Evolutionary conservation across 2,888 invertebrate genomes (phyloP).

Genomic region (Eristalis intricaria): DNA sequence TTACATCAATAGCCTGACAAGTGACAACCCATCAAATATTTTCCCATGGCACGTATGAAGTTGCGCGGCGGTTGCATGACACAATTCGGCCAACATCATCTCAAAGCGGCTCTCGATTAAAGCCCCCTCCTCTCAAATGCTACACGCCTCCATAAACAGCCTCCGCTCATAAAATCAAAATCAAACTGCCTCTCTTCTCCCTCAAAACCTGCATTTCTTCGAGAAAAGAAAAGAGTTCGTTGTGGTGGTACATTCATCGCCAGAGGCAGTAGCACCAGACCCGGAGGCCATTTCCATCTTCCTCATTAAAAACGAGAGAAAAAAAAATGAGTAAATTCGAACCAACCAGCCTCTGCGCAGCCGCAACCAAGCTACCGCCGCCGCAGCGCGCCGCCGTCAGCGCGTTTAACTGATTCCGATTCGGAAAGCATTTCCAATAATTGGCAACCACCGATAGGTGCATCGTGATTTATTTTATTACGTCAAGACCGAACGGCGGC

Average conservation of each 20-base stretch:
- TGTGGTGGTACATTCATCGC: not conserved
- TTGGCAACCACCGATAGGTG: slow-evolving; percentile 69
- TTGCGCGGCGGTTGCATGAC: not conserved
- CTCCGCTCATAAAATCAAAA: slow-evolving; percentile 35
- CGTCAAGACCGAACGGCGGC: slow-evolving; percentile 38
- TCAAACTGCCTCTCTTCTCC: slow-evolving; percentile 15
- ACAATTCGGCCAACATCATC: not conserved
- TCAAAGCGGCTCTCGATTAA: not conserved
- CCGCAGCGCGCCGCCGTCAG: slow-evolving; percentile 7
- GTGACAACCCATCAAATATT: not conserved
- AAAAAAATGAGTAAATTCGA: not conserved
- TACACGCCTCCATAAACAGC: slow-evolving; percentile 30
- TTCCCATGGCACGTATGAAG: not conserved
- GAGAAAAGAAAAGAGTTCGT: slow-evolving; percentile 5
- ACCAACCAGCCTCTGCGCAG: slow-evolving; percentile 18
- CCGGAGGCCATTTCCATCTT: slow-evolving; percentile 39
- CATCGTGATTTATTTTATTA: slow-evolving; percentile 72
- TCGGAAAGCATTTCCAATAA: slow-evolving; percentile 71
- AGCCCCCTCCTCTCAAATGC: not conserved
- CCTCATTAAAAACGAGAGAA: slow-evolving; percentile 45
- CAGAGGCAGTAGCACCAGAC: not conserved
- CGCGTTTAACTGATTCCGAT: slow-evolving; percentile 63
- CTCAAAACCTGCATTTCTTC: slow-evolving; percentile 37
- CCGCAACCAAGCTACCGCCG: not conserved
- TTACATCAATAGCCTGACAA: not conserved